These are phyloP conservation scores for Octodon degus DNA, from an alignment of 2,113 vertebrate genomes.

Conservation along the genomic window DNA sequence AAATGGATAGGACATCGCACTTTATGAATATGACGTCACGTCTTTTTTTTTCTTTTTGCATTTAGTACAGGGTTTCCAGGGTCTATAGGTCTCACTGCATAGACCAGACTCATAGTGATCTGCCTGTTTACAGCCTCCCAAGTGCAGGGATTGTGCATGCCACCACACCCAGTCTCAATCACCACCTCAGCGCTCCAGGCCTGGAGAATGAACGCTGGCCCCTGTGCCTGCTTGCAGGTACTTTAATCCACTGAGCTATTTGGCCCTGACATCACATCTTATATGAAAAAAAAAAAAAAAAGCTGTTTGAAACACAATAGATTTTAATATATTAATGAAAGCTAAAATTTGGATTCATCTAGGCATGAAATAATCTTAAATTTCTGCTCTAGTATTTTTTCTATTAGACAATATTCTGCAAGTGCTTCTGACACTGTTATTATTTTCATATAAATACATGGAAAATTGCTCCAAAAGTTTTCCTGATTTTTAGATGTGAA, in stretches of 20 bases:
- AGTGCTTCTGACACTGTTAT: neutral
- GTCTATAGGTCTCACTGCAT: too few species aligned
- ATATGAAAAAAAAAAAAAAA: neutral
- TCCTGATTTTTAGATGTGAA: neutral
- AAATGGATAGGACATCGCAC: neutral
- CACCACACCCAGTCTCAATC: too few species aligned
- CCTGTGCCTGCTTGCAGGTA: too few species aligned
- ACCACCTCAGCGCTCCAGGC: too few species aligned
- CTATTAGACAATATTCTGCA: neutral
- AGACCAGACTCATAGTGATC: too few species aligned
- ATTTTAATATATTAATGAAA: neutral
- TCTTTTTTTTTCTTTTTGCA: too few species aligned
- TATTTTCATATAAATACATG: neutral
- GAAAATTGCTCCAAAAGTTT: neutral
- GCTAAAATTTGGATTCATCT: neutral
- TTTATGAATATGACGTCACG: neutral
- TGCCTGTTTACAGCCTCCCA: too few species aligned
- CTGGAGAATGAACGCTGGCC: too few species aligned
- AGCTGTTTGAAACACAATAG: neutral
- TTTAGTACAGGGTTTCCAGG: too few species aligned
- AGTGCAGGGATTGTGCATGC: too few species aligned
- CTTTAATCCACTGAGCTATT: too few species aligned
- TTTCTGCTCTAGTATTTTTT: neutral
- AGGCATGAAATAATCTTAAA: neutral
- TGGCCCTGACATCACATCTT: neutral